These are phyloP conservation scores for Excalfactoria chinensis DNA, from an alignment of 2,113 vertebrate species.

Conservation along the genomic window DNA sequence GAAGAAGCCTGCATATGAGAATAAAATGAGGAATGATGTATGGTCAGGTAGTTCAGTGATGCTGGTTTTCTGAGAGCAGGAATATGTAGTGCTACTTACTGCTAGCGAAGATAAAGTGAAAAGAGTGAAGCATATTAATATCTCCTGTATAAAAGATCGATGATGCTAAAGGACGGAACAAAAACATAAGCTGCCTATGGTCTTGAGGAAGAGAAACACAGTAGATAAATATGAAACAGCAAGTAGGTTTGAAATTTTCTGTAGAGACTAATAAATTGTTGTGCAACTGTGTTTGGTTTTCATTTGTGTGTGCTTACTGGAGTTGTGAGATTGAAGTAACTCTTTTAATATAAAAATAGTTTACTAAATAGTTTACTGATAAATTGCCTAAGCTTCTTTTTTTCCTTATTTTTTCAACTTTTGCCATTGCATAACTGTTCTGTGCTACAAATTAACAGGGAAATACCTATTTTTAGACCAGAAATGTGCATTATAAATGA, in stretches of 20 bases:
- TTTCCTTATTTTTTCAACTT: not conserved
- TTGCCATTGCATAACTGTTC: not conserved
- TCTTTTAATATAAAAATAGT: not conserved
- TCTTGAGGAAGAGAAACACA: not conserved
- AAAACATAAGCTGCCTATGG: not conserved
- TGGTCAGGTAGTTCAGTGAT: not conserved
- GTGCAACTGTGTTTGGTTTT: not conserved
- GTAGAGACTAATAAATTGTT: not conserved
- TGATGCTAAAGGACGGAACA: not conserved
- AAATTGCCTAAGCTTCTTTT: not conserved
- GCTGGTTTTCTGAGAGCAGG: not conserved
- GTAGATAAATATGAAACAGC: not conserved
- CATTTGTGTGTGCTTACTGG: not conserved
- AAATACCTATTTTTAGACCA: not conserved
- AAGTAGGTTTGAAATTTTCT: not conserved
- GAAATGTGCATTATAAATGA: not conserved
- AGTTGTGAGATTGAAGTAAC: not conserved
- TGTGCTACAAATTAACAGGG: not conserved
- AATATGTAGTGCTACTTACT: not conserved
- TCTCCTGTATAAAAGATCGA: not conserved
- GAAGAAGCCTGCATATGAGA: not conserved
- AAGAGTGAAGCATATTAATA: not conserved
- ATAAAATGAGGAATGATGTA: not conserved
- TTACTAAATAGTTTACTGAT: not conserved
- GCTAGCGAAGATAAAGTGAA: not conserved